Percentiles rank a stretch among this genome's conserved stretches.
Evolutionary conservation across 2,888 invertebrate species (phyloP).

Genomic region (Himalopsyche tibetana): DNA sequence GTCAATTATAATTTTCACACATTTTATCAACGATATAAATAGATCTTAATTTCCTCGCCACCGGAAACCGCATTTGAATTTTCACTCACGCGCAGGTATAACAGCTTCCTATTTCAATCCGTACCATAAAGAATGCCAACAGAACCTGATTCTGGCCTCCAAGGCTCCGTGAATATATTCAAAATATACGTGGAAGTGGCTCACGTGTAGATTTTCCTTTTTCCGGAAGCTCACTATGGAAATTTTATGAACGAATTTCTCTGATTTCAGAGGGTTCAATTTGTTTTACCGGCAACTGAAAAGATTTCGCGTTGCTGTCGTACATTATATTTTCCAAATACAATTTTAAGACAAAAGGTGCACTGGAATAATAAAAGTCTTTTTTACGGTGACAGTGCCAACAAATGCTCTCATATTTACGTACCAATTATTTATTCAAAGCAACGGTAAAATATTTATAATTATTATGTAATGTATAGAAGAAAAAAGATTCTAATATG

Average conservation of each 20-base stretch:
- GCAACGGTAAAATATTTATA: no score
- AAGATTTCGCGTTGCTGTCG: not conserved
- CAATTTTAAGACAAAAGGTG: no score
- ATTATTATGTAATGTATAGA: no score
- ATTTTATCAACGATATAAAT: no score
- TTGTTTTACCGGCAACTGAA: not conserved
- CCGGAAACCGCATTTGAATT: not conserved
- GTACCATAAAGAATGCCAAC: not conserved
- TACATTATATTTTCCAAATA: no score
- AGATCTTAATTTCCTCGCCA: not conserved
- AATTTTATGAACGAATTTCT: not conserved
- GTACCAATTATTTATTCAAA: no score
- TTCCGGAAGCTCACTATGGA: not conserved
- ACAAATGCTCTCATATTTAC: no score
- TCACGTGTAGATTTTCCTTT: not conserved
- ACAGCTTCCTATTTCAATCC: constrained; percentile 22
- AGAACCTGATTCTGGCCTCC: constrained; percentile 1
- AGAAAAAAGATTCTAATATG: no score
- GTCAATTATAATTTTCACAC: no score
- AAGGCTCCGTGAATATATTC: constrained; percentile 9
- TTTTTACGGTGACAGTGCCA: no score
- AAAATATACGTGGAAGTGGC: constrained; percentile 12
- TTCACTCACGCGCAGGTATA: not conserved
- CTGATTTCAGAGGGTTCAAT: not conserved
- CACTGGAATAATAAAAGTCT: no score